Evolutionary conservation across 2,888 invertebrate species (phyloP).

Genomic region (Protodeltote pygarga): DNA sequence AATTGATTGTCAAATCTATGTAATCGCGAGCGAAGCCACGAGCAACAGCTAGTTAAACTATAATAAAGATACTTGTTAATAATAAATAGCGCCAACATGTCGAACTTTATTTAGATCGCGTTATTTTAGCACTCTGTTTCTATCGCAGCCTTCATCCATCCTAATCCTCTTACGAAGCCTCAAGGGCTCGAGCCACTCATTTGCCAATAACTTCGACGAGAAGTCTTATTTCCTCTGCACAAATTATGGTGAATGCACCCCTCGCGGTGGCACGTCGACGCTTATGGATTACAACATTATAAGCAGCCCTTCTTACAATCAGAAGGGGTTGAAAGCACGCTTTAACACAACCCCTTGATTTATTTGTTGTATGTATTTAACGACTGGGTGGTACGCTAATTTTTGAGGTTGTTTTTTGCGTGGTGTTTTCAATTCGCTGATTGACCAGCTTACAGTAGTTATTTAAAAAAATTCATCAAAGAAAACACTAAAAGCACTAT

Average conservation of each 20-base stretch:
- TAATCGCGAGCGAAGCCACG: no score
- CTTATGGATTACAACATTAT: slow-evolving; percentile 31
- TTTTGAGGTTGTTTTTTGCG: neutral
- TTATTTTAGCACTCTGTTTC: slow-evolving; percentile 20
- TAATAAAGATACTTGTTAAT: no score
- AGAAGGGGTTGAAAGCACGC: slow-evolving; percentile 12
- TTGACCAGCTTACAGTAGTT: neutral
- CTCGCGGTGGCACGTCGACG: slow-evolving; percentile 24
- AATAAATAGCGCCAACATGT: no score
- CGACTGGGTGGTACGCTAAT: neutral
- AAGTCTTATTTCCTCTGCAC: slow-evolving; percentile 20
- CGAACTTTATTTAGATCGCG: slow-evolving; percentile 6
- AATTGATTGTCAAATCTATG: no score
- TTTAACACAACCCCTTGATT: slow-evolving; percentile 11
- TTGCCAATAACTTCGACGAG: slow-evolving; percentile 35
- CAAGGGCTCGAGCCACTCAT: slow-evolving; percentile 38
- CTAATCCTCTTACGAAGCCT: slow-evolving; percentile 25
- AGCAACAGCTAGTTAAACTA: no score
- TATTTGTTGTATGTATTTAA: slow-evolving; percentile 6
- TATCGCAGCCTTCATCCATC: slow-evolving; percentile 12
- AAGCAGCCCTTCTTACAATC: slow-evolving; percentile 27
- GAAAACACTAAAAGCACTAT: no score
- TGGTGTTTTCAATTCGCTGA: no score
- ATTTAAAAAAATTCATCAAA: no score
- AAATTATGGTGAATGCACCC: neutral